Conservation (phyloP, 2,113 vertebrate species). For the Oxyura jamaicensis region DNA sequence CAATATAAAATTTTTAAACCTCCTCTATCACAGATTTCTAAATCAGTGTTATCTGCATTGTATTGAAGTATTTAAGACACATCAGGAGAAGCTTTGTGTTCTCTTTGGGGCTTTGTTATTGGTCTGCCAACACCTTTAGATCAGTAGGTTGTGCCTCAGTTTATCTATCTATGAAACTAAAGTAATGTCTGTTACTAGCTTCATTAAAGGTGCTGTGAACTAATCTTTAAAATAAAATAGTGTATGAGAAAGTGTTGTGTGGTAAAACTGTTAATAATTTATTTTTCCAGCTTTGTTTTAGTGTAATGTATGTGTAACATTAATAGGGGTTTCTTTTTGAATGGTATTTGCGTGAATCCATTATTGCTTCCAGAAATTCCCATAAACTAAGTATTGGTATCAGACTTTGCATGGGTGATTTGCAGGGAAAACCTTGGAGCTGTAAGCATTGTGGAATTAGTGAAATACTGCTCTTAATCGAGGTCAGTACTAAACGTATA, state of each 20-base stretch:
- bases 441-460: not conserved
- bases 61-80: not conserved
- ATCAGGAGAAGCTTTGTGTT: not conserved
- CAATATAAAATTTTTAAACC: not conserved
- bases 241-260: not conserved
- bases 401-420: conserved; percentile 6
- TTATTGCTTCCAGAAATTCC: conserved; percentile 25
- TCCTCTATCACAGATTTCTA: not conserved
- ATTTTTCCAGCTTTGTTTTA: not conserved
- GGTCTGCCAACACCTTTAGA: not conserved
- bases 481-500: not conserved
- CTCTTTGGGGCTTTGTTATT: not conserved
- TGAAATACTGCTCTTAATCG: conserved; percentile 17
- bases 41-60: not conserved
- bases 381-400: conserved; percentile 7
- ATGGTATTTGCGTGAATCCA: not conserved
- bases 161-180: not conserved
- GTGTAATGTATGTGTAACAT: not conserved
- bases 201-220: not conserved
- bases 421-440: not conserved
- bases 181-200: not conserved
- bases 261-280: not conserved
- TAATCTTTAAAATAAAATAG: not conserved
- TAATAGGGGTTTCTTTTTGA: not conserved
- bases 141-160: not conserved